These are phyloP conservation scores for Zosterops japonicus DNA, from an alignment of 2,113 vertebrate species.

Conservation along the genomic window DNA sequence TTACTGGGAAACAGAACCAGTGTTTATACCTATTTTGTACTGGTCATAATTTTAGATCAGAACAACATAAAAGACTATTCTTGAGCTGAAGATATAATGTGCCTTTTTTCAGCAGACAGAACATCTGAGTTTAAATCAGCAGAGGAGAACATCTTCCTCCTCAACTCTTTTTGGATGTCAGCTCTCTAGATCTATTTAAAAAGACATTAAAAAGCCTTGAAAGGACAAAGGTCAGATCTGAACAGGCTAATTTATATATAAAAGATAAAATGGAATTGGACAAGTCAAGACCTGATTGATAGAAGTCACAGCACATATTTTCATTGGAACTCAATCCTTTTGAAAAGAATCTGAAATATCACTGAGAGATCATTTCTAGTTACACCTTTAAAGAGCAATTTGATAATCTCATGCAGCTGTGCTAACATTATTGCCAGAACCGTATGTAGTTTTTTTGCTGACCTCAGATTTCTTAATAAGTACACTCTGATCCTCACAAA, in stretches of 20 bases:
- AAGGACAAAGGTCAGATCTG: background rate
- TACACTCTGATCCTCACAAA: background rate
- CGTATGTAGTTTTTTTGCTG: background rate
- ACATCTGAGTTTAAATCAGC: background rate
- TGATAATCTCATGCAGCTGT: background rate
- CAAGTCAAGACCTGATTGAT: background rate
- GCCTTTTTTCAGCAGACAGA: background rate
- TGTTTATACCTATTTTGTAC: background rate
- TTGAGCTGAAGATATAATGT: background rate
- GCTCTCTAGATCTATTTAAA: background rate
- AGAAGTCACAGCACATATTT: background rate
- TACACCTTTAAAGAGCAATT: background rate
- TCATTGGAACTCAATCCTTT: background rate
- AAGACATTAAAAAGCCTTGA: background rate
- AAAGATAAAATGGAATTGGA: background rate
- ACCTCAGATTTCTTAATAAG: background rate
- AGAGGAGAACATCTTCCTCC: background rate
- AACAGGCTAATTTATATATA: background rate
- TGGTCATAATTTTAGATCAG: background rate
- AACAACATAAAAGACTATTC: background rate
- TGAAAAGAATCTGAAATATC: background rate
- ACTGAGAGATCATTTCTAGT: background rate
- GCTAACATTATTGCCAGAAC: background rate
- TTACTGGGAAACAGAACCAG: background rate
- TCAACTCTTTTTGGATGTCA: background rate